Evolutionary conservation across 2,113 vertebrate genomes (phyloP).

Genomic region (Macaca nemestrina): DNA sequence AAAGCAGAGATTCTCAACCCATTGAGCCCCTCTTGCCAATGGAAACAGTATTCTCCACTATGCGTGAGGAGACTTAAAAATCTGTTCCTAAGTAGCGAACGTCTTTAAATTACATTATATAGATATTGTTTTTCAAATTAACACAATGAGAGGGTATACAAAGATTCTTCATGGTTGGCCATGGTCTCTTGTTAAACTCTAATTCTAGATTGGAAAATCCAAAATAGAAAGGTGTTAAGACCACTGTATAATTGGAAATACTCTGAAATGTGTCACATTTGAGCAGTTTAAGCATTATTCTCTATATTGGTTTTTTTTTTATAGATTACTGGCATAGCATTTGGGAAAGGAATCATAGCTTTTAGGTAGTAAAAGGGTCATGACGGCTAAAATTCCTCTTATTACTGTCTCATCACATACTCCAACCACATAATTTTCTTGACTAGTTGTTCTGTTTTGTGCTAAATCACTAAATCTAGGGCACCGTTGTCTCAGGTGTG

Average conservation of each 20-base stretch:
- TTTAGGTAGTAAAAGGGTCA: constrained; percentile 9
- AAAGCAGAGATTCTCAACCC: neutral
- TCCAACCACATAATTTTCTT: constrained; percentile 4
- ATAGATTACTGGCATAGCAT: neutral
- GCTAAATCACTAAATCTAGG: constrained; percentile 41
- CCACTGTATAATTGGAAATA: neutral
- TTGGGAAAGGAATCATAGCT: neutral
- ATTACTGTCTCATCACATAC: neutral
- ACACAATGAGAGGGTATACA: neutral
- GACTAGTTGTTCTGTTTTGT: constrained; percentile 35
- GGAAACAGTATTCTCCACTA: neutral
- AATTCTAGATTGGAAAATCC: neutral
- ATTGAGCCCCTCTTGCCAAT: neutral
- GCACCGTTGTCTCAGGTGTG: neutral
- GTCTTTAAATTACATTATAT: neutral
- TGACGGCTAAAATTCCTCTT: neutral
- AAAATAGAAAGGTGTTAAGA: neutral
- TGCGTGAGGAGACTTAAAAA: neutral
- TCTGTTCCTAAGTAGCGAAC: neutral
- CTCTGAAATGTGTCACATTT: neutral
- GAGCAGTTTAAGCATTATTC: neutral
- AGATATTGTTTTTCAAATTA: neutral
- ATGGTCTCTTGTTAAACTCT: neutral
- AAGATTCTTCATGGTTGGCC: neutral
- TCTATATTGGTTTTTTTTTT: neutral